Evolutionary conservation across 2,113 vertebrate species (phyloP), one percentile per base, ranked within the genome.

Genomic region (Monarcha castaneiventris): DNA sequence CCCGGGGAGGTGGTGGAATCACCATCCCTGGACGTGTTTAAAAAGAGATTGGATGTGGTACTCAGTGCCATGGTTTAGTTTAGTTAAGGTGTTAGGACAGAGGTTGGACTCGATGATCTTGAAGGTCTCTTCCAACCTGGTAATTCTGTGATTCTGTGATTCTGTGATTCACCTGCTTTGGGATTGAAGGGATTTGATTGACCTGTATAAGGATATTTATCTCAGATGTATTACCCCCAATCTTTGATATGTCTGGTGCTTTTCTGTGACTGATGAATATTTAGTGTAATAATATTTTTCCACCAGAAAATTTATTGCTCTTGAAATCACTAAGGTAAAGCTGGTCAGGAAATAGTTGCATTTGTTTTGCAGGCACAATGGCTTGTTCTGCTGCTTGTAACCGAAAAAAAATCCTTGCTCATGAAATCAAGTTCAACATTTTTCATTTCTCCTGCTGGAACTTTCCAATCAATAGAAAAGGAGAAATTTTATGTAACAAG

Each of bases 391-490:
- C 51, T 59, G 33, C 39, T 88, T 82, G 69, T 52, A 64, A 49
- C 43, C 16, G 11, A 48, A 81, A 48, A 63, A 49, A 44, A 51
- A 21, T 62, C 69, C 30, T 6, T 43, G 78, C 5, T 87, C 16
- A 27, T 9, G 19, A 83, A 82, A 75, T 52, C 37, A 32, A 78
- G 61, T 37, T 64, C 48, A 51, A 30, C 78, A 80, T 91, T 79
- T 73, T 56, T 93, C 78, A 76, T 79, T 91, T 44, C 84, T 82
- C 62, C 81, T 46, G 54, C 49, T 94, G 66, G 26, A 97, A 79
- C 46, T 69, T 85, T 96, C 71, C 58, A 62, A 62, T 89, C 87
- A 75, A 91, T 63, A 66, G 20, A 39, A 82, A 92, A 82, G n/a
- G 71, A 91, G 69, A 64, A 41, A 77, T 85, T 85, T 68, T 68